Percentiles rank a stretch among this genome's conserved stretches.
Conservation (phyloP, 2,113 vertebrate genomes). For the Oryzias woworae region DNA sequence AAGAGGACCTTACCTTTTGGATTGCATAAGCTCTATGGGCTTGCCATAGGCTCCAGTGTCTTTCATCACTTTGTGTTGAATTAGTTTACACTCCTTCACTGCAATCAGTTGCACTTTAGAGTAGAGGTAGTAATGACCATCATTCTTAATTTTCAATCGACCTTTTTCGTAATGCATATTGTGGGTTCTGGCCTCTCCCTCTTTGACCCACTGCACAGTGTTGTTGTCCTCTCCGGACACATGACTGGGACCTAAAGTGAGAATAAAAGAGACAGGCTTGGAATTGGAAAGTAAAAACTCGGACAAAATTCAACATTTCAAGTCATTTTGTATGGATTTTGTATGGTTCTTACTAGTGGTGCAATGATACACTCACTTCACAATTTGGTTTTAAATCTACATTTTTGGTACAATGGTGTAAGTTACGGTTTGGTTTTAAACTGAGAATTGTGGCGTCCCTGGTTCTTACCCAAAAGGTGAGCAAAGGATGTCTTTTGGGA, state of each 20-base stretch:
- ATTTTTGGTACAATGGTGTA: no score
- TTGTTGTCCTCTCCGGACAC: fast-evolving
- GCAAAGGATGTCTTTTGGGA: slow-evolving; percentile 46
- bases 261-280: background rate
- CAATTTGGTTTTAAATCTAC: background rate
- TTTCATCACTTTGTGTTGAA: slow-evolving; percentile 63
- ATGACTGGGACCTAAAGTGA: slow-evolving; percentile 6
- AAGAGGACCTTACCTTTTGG: slow-evolving; percentile 51
- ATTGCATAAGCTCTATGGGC: slow-evolving; percentile 58
- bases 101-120: slow-evolving; percentile 63
- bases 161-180: slow-evolving; percentile 47
- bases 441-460: slow-evolving; percentile 2
- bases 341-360: no score
- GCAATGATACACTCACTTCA: no score
- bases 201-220: slow-evolving; percentile 49
- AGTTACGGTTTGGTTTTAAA: no score
- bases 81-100: slow-evolving; percentile 21
- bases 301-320: background rate
- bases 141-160: slow-evolving; percentile 32
- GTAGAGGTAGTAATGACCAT: slow-evolving; percentile 73
- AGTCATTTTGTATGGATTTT: no score
- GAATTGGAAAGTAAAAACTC: background rate
- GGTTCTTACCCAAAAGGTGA: slow-evolving; percentile 52
- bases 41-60: slow-evolving; percentile 30
- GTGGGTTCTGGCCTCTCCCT: background rate